Evolutionary conservation across 2,113 vertebrate species (phyloP), one percentile per base, ranked within the genome.

Genomic region (Mionectes macconnelli): DNA sequence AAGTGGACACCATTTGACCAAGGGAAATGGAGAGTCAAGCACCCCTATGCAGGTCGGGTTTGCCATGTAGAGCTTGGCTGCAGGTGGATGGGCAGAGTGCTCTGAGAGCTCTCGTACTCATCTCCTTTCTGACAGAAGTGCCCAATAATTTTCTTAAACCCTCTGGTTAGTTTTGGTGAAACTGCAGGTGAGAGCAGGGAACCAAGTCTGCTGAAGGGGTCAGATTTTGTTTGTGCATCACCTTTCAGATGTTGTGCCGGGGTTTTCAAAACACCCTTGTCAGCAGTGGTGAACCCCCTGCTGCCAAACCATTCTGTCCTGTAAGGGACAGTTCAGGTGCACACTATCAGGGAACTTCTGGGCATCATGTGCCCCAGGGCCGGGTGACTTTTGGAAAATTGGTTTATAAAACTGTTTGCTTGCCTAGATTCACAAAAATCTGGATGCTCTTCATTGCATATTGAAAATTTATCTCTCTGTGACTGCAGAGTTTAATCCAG

Each of bases 41-140:
- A 14, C 22, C 24, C 3, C 0, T 3, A 0, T 10, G 23, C 10
- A 18, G 64, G 16, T 31, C 25, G 14, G 17, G 10, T 66, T 90
- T 75, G 73, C n/a, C 25, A 9, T 4, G 30, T 40, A 56, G 39
- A 64, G 15, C 60, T 88, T 56, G 1, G 0, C 25, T 75, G 62
- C 62, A 72, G 57, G 25, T 0, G 0, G 57, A 75, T 53, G 20
- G 47, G 20, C 52, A 68, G 52, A 57, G 22, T 22, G 18, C 28
- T 87, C 27, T n/a, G n/a, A 49, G 57, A 69, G 39, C 33, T 83
- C 67, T n/a, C 7, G 6, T 30, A 35, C 15, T 53, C 76, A 27
- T 30, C 62, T 60, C 3, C 1, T 81, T 67, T 70, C 55, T 45
- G 28, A 53, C 31, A 74, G 7, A 57, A 62, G 27, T 16, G 44